Conservation (phyloP, 2,797 vertebrate genomes). For the Bovichtus diacanthus region DNA sequence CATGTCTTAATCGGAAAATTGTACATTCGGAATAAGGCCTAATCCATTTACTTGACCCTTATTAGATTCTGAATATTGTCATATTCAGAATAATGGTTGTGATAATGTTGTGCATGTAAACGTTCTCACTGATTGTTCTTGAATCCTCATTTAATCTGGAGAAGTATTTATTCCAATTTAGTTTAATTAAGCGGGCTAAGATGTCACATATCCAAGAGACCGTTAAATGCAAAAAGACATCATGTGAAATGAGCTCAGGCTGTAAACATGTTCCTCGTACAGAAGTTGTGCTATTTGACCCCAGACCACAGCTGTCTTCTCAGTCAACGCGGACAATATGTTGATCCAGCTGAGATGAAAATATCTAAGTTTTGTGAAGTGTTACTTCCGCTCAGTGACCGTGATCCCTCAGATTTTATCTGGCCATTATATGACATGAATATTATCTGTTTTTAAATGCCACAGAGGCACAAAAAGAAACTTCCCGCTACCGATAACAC, state of each 20-base stretch:
- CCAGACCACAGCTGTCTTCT: background rate
- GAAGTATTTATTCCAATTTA: slow-evolving; percentile 12
- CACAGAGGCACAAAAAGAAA: background rate
- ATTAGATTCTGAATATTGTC: no score
- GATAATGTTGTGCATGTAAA: no score
- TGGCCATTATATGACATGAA: background rate
- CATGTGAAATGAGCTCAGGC: background rate
- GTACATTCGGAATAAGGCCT: no score
- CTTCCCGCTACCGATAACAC: background rate
- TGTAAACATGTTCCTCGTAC: slow-evolving; percentile 1
- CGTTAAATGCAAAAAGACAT: slow-evolving; percentile 13
- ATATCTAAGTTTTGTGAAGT: background rate
- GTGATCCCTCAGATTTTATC: background rate
- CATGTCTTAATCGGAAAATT: background rate
- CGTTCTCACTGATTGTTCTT: background rate
- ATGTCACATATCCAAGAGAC: slow-evolving; percentile 14
- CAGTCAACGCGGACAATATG: background rate
- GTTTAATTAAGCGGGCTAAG: background rate
- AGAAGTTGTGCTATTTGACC: background rate
- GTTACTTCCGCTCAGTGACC: background rate
- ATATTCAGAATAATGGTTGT: no score
- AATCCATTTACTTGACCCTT: no score
- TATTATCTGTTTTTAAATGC: background rate
- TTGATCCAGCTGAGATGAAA: background rate
- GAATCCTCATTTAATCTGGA: slow-evolving; percentile 23